Conservation (phyloP, 1,140 invertebrate species). For the Pissodes strobi region DNA sequence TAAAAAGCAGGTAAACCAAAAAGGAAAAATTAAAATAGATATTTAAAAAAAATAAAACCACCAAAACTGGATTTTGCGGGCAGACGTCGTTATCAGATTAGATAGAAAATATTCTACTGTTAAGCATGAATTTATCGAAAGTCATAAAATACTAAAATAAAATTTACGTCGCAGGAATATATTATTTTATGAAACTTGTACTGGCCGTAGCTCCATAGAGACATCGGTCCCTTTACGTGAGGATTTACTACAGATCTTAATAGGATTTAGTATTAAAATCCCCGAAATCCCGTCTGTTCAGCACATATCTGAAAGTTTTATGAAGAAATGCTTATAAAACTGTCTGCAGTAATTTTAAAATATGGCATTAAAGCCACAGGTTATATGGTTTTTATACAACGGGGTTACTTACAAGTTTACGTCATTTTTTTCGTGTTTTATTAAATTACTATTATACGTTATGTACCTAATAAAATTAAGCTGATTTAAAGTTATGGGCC, state of each 20-base stretch:
- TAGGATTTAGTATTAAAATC: constrained; percentile 26
- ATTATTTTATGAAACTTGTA: too few species aligned
- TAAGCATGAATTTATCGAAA: too few species aligned
- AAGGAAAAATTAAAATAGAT: too few species aligned
- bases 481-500: constrained; percentile 6
- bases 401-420: constrained; percentile 20
- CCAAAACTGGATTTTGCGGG: too few species aligned
- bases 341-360: constrained; percentile 23
- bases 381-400: constrained; percentile 10
- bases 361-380: constrained; percentile 16
- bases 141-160: too few species aligned
- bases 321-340: constrained; percentile 24
- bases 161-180: too few species aligned
- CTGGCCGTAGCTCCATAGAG: background rate
- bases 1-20: too few species aligned
- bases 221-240: background rate
- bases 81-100: too few species aligned
- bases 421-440: background rate
- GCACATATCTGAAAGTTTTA: constrained; percentile 26
- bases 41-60: too few species aligned
- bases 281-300: constrained; percentile 20
- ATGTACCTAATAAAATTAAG: constrained; percentile 13
- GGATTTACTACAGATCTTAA: constrained; percentile 21
- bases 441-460: constrained; percentile 10
- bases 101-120: too few species aligned